Evolutionary conservation across 2,113 vertebrate species (phyloP), one percentile per base, ranked within the genome.

Genomic region (Tetrax tetrax): DNA sequence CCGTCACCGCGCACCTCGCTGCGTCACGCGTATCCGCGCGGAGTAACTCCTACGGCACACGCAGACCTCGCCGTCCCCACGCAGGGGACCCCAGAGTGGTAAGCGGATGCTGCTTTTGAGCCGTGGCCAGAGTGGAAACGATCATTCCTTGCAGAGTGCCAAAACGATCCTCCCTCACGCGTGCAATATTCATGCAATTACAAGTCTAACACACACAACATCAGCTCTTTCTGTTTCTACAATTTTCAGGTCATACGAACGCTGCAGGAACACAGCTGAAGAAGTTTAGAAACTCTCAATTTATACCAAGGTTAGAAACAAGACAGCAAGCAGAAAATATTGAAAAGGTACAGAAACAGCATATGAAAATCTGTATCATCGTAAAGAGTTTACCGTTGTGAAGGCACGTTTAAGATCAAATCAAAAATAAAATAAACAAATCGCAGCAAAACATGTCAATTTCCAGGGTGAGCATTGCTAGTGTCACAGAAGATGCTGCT

Each of bases 401-500:
- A 96, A 96, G 90, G 64, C 59, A 91, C 38, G 82, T 90, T 97
- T 95, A 93, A 97, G 95, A 97, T 86, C 76, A 97, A 96, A 96
- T 90, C 97, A 93, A 93, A 97, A 98, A 98, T 96, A 96, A 98
- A 98, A 97, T 95, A 98, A 98, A 97, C 90, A 95, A 95, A 92
- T 92, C 74, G 89, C 90, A 96, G 80, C 61, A 71, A 97, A 97
- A 93, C 31, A 12, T 69, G 86, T 97, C 70, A 96, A 96, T 87
- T 97, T 89, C 79, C 79, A 93, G 94, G 72, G 88, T 64, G 83
- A 93, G 92, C 82, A 80, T 76, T 95, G 82, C 82, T 59, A 65
- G 93, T 96, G 97, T 97, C 96, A 97, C 63, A 88, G 51, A 95
- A 95, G 92, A 97, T 95, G 94, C 75, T 97, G 96, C 95, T 98